phyloP scores from a whole-genome alignment of 2,113 vertebrate species.

The Suricata suricatta region DNA sequence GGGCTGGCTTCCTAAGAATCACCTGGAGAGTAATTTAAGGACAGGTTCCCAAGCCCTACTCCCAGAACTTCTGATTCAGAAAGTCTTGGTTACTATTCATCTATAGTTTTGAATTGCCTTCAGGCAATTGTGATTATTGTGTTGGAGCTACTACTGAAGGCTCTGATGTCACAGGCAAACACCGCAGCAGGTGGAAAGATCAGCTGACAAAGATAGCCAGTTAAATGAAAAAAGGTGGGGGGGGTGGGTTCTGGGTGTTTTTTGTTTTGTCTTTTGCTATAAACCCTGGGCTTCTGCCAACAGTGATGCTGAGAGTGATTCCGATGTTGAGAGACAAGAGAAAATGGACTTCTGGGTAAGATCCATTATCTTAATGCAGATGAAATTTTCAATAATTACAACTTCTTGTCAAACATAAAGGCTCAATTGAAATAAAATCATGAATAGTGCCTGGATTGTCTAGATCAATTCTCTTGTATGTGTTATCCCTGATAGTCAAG shows the following conservation, averaged over 20 bases:
- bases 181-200: not conserved
- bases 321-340: not conserved
- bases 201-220: not conserved
- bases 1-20: not conserved
- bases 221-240: not conserved
- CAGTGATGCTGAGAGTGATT: not conserved
- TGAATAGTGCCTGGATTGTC: not conserved
- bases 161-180: not conserved
- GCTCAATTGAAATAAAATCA: slow-evolving; percentile 50
- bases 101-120: not conserved
- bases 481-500: not conserved
- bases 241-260: not conserved
- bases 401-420: slow-evolving; percentile 37
- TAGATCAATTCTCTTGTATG: not conserved
- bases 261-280: not conserved
- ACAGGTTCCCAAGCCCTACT: not conserved
- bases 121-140: not conserved
- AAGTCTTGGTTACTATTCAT: not conserved
- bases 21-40: not conserved
- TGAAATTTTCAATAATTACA: slow-evolving; percentile 41
- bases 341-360: not conserved
- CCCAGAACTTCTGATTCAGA: not conserved
- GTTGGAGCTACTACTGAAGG: not conserved
- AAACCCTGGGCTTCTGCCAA: not conserved
- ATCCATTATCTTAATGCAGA: slow-evolving; percentile 40